Evolutionary conservation across 2,113 vertebrate species (phyloP).

Genomic region (Neoarius graeffei): DNA sequence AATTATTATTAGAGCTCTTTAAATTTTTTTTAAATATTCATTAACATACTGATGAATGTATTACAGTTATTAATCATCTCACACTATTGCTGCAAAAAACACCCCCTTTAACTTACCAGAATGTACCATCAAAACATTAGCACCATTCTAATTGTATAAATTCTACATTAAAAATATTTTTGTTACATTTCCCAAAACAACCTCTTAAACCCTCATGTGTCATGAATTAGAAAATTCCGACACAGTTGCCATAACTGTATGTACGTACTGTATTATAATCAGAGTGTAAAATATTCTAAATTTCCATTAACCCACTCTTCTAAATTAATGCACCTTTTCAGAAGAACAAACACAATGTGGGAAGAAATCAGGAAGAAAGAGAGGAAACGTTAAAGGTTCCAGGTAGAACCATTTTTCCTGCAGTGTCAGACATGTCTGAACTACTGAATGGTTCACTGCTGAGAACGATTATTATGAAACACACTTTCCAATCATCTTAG

Average conservation of each 20-base stretch:
- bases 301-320: neutral
- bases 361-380: neutral
- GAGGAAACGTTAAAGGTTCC: neutral
- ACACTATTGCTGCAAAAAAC: neutral
- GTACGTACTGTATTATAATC: neutral
- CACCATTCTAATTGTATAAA: neutral
- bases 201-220: neutral
- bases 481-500: neutral
- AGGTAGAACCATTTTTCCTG: neutral
- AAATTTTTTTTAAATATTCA: neutral
- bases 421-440: neutral
- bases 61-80: neutral
- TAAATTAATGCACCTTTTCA: neutral
- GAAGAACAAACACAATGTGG: neutral
- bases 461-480: neutral
- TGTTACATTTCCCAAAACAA: neutral
- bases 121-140: neutral
- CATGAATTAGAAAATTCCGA: neutral
- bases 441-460: neutral
- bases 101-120: neutral
- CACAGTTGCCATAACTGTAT: neutral
- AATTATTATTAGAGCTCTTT: neutral
- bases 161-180: neutral
- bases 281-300: neutral
- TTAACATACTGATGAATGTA: neutral